phyloP scores from a whole-genome alignment of 2,888 invertebrate genomes.

The Mylabris sibirica region DNA sequence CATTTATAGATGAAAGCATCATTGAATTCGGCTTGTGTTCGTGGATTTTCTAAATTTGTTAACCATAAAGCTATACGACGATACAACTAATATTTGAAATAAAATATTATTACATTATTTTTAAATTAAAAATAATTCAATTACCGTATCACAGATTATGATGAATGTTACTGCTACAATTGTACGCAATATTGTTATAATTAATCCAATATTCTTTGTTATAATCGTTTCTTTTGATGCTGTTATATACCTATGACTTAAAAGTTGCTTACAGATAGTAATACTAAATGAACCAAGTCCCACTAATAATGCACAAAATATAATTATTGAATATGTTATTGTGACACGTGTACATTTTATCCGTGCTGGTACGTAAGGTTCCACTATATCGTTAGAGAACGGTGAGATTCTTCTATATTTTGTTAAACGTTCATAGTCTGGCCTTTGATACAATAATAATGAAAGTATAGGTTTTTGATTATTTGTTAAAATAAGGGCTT shows the following conservation, averaged over 20 bases:
- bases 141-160: constrained; percentile 48
- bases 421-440: constrained; percentile 34
- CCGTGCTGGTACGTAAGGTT: constrained; percentile 36
- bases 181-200: constrained; percentile 43
- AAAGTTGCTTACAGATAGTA: constrained; percentile 44
- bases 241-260: constrained; percentile 36
- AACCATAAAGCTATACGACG: constrained; percentile 48
- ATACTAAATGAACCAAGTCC: constrained; percentile 42
- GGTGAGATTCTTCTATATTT: constrained; percentile 30
- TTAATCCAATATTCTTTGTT: constrained; percentile 35
- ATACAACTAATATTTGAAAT: constrained; percentile 53
- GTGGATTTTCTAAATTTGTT: constrained; percentile 57
- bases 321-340: constrained; percentile 28
- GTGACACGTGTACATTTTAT: constrained; percentile 21
- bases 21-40: constrained; percentile 54
- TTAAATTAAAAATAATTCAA: constrained; percentile 10
- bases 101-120: constrained; percentile 5
- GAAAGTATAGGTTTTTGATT: not conserved
- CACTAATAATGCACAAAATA: constrained; percentile 39
- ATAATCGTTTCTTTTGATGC: constrained; percentile 29
- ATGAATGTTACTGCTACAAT: constrained; percentile 49
- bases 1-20: constrained; percentile 57
- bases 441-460: constrained; percentile 24
- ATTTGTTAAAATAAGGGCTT: no score
- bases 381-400: constrained; percentile 30